Percentiles rank a stretch among this genome's conserved stretches.
Evolutionary conservation across 2,797 vertebrate species (phyloP).

Genomic region (Cryptoprocta ferox): DNA sequence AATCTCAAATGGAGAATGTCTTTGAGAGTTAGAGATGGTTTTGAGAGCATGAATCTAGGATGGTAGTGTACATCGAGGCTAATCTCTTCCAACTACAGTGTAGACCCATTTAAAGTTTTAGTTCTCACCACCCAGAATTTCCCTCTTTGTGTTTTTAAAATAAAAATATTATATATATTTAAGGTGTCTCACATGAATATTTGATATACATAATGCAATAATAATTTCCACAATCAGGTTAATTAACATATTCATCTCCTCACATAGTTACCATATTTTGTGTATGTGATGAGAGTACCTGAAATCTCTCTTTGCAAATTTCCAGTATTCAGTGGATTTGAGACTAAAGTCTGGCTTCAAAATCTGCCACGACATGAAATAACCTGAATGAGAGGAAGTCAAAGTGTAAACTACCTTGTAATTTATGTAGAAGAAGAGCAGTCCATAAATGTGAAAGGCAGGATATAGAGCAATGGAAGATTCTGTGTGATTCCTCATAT

Average conservation of each 20-base stretch:
- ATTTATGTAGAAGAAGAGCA: neutral
- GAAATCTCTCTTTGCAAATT: neutral
- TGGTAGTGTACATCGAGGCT: neutral
- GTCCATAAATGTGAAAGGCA: neutral
- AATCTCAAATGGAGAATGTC: neutral
- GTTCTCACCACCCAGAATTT: neutral
- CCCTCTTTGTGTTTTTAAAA: neutral
- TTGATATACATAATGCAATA: neutral
- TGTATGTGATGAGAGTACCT: neutral
- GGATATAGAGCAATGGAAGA: neutral
- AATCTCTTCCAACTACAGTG: neutral
- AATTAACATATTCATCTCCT: neutral
- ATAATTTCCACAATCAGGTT: neutral
- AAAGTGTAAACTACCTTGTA: neutral
- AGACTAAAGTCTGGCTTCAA: neutral
- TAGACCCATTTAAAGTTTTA: neutral
- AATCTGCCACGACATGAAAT: neutral
- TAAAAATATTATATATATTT: neutral
- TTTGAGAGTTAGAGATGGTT: neutral
- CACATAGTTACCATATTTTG: neutral
- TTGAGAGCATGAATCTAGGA: neutral
- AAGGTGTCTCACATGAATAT: neutral
- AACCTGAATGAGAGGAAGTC: neutral
- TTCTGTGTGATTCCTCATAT: neutral
- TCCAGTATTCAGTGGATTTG: neutral